Evolutionary conservation across 2,888 invertebrate genomes (phyloP), one percentile per base, ranked within the genome.

Genomic region (Gibbula magus): DNA sequence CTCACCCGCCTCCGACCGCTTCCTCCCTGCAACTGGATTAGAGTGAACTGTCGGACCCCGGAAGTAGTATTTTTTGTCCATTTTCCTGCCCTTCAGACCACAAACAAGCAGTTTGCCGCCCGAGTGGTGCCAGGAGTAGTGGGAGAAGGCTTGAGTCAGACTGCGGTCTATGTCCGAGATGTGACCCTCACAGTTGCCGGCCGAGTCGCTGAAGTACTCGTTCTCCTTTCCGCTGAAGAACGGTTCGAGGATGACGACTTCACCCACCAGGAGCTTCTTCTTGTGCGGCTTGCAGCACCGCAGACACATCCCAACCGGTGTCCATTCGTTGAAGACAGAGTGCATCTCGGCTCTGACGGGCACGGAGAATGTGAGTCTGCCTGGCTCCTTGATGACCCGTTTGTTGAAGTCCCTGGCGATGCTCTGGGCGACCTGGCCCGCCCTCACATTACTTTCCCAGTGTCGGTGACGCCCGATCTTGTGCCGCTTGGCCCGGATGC

Each of bases 11-110:
- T 75, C 53, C 1, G 22, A 16, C 35, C 51, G 18, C 22, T 35
- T 35, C 73, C 22, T 73, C 2, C 73, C 73, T 29, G 45, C 51
- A 13, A 39, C 45, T 10, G 73, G 39, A 39, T 51, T 73, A 35
- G 73, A 45, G 73, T 45, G 39, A 73, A 73, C 51, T 16, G 39
- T 73, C 18, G 73, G 73, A 8, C 73, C 73, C 2, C 73, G 39
- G 13, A 51, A 73, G 22, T 45, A 73, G 35, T 39, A 73, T 4
- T 73, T 22, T 25, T 53, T 75, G 39, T 51, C 53, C 53, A 32
- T 75, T 4, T 75, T 75, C 52, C 53, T 75, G 3, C 53, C 32
- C 52, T 53, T 75, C 18, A 32, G 25, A 16, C 32, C 53, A 32
- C 75, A 53, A 16, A 53, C 16, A 1, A 51, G n/a, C 22, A 18